A percentile compares a stretch with the other conserved stretches of the same genome.
These are phyloP conservation scores for Cabera pusaria DNA, from an alignment of 2,888 invertebrate species.

Conservation along the genomic window DNA sequence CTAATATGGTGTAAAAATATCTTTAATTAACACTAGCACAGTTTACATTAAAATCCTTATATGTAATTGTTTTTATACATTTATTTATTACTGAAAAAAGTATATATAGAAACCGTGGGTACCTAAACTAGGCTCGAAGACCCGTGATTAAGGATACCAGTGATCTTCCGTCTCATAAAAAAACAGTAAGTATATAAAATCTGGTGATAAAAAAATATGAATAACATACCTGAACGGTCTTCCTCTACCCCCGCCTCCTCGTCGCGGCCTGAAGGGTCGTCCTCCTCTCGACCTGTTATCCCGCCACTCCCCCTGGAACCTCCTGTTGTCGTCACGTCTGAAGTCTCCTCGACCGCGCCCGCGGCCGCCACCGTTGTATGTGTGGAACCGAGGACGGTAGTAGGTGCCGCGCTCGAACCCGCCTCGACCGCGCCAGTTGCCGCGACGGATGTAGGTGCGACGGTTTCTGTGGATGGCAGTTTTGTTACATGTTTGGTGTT, in stretches of 20 bases:
- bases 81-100: no score
- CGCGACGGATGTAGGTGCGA: conserved; percentile 69
- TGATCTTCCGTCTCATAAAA: no score
- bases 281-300: conserved; percentile 65
- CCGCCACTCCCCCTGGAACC: conserved; percentile 59
- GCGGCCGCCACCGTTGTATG: conserved; percentile 81
- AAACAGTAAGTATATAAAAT: no score
- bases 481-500: no score
- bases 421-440: conserved; percentile 81
- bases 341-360: conserved; percentile 78
- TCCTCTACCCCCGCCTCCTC: conserved; percentile 69
- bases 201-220: no score
- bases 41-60: no score
- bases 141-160: no score
- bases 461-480: conserved; percentile 54
- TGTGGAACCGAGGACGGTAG: conserved; percentile 90
- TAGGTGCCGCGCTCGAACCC: conserved; percentile 89
- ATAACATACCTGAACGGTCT: conserved; percentile 66
- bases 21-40: no score
- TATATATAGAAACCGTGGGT: no score
- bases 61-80: no score
- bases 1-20: no score
- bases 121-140: no score
- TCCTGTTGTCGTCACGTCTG: conserved; percentile 60
- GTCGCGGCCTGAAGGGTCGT: conserved; percentile 65